A percentile compares a stretch with the other conserved stretches of the same genome.
Evolutionary conservation across 2,113 vertebrate genomes (phyloP).

Genomic region (Illadopsis cleaveri): DNA sequence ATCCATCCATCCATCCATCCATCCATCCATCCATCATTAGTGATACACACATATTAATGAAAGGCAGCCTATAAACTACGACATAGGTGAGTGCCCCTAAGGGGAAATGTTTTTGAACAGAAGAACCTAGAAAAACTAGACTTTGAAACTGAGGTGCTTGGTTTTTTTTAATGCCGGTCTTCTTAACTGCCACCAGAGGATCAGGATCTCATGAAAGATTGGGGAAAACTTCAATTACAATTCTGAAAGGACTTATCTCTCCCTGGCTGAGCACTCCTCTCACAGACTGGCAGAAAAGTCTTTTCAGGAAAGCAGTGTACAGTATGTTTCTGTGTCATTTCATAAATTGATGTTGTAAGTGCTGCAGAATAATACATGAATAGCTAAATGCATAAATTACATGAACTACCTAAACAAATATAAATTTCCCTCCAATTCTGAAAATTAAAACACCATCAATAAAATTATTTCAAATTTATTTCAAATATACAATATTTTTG

Average conservation of each 20-base stretch:
- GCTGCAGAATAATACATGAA: not conserved
- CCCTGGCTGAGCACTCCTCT: not conserved
- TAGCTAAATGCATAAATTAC: not conserved
- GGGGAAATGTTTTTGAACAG: constrained; percentile 23
- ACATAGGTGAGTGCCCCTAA: not conserved
- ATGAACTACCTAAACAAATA: not conserved
- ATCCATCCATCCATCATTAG: not conserved
- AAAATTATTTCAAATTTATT: not conserved
- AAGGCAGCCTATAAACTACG: constrained; percentile 8
- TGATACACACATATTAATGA: not conserved
- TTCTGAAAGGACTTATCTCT: not conserved
- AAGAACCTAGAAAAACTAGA: constrained; percentile 34
- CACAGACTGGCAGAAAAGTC: not conserved
- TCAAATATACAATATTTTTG: not conserved
- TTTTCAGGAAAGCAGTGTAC: not conserved
- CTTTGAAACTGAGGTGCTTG: constrained; percentile 11
- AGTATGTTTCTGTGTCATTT: not conserved
- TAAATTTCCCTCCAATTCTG: not conserved
- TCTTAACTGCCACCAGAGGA: not conserved
- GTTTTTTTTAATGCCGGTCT: not conserved
- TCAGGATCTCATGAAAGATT: not conserved
- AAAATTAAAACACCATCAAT: not conserved
- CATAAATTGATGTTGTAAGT: not conserved
- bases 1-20: no score
- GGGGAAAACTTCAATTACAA: not conserved